Evolutionary conservation across 2,888 invertebrate genomes (phyloP).

Genomic region (Chrysomela aeneicollis): DNA sequence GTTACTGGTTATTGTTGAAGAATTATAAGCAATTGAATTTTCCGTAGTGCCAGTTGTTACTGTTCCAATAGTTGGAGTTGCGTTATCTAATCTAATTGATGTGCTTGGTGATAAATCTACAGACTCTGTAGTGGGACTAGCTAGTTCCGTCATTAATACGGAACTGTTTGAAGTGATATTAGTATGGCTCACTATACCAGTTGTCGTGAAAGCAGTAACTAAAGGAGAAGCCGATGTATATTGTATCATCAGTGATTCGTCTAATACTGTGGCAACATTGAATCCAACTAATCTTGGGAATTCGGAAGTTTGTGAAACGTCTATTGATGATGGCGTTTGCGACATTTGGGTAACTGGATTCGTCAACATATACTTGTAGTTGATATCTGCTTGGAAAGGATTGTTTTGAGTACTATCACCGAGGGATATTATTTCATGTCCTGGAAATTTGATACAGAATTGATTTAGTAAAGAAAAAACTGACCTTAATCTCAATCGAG

Average conservation of each 20-base stretch:
- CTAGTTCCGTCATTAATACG: background rate
- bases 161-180: background rate
- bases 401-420: background rate
- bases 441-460: background rate
- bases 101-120: background rate
- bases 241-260: slow-evolving; percentile 9
- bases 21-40: background rate
- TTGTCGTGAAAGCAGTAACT: background rate
- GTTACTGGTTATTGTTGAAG: background rate
- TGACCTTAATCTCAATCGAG: too few species aligned
- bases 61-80: slow-evolving; percentile 9
- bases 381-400: background rate
- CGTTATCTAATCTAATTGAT: too few species aligned
- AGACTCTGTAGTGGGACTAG: background rate
- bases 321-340: background rate
- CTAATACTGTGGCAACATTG: slow-evolving; percentile 1
- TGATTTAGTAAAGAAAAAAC: too few species aligned
- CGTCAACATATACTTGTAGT: background rate
- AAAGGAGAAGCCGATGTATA: background rate
- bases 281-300: background rate
- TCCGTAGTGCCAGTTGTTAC: slow-evolving; percentile 6
- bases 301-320: slow-evolving; percentile 1
- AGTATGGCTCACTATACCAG: background rate
- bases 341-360: background rate
- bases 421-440: background rate